These are phyloP conservation scores for Anabacerthia variegaticeps DNA, from an alignment of 2,797 vertebrate species.

Conservation along the genomic window DNA sequence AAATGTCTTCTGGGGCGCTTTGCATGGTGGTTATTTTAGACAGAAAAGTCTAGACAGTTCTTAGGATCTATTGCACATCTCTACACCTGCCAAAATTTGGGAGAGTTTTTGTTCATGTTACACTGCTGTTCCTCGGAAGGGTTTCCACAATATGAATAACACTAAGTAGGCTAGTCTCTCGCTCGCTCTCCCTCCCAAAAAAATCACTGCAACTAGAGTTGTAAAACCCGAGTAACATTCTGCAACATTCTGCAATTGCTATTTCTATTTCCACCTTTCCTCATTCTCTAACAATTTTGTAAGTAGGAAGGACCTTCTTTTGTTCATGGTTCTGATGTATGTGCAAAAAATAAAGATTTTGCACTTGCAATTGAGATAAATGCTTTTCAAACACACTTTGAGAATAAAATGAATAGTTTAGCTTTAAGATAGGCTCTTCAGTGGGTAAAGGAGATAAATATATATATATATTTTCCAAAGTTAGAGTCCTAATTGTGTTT, in stretches of 20 bases:
- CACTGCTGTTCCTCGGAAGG: neutral
- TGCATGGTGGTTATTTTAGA: neutral
- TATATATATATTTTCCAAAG: neutral
- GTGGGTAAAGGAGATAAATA: neutral
- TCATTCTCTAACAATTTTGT: neutral
- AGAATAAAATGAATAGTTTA: neutral
- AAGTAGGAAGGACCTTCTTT: neutral
- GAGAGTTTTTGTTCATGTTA: neutral
- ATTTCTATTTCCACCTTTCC: neutral
- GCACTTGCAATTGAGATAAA: neutral
- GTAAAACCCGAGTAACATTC: neutral
- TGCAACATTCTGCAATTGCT: neutral
- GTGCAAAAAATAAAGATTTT: neutral
- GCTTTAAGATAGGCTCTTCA: neutral
- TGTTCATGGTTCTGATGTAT: neutral
- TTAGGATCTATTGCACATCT: neutral
- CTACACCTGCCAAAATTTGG: neutral
- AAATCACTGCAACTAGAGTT: neutral
- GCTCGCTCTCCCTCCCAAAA: accelerated
- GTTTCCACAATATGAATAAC: neutral
- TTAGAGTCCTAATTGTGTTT: neutral
- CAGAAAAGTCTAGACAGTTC: slow-evolving; percentile 30
- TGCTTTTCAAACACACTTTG: neutral
- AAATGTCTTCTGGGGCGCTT: neutral
- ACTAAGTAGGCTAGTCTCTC: neutral